These are phyloP conservation scores for Empidonax alnorum DNA, from an alignment of 2,113 vertebrate genomes.

Conservation along the genomic window DNA sequence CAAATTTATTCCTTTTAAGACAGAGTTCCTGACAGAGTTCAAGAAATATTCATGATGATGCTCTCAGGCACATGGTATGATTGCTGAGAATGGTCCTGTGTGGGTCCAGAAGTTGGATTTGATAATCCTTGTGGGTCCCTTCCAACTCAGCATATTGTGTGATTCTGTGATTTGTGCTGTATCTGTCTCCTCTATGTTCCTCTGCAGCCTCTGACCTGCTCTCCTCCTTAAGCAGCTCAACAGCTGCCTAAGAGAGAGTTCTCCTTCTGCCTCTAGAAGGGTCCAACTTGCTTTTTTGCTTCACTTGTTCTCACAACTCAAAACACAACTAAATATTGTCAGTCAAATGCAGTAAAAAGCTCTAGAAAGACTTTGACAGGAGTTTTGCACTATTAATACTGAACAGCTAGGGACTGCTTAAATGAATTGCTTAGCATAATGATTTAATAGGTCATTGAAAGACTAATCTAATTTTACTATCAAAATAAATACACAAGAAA, in stretches of 20 bases:
- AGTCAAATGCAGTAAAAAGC: not conserved
- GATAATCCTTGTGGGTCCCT: not conserved
- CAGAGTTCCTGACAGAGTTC: not conserved
- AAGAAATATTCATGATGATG: not conserved
- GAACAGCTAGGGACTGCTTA: not conserved
- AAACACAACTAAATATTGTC: not conserved
- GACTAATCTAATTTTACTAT: not conserved
- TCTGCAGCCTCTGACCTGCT: not conserved
- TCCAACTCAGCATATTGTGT: not conserved
- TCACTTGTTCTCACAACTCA: not conserved
- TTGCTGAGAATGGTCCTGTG: not conserved
- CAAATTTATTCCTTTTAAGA: not conserved
- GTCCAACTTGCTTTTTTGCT: not conserved
- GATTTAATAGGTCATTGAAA: not conserved
- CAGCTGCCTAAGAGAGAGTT: fast-evolving
- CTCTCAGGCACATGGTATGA: not conserved
- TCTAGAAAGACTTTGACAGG: not conserved
- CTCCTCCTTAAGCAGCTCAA: not conserved
- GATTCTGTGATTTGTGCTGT: not conserved
- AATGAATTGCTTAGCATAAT: not conserved
- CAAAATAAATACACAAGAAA: not conserved
- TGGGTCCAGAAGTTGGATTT: not conserved
- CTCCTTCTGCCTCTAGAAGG: not conserved
- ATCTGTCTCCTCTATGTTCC: not conserved
- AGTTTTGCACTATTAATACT: not conserved